Conservation (phyloP, 92 coral and sea anemone genomes). For the Galaxea fascicularis region DNA sequence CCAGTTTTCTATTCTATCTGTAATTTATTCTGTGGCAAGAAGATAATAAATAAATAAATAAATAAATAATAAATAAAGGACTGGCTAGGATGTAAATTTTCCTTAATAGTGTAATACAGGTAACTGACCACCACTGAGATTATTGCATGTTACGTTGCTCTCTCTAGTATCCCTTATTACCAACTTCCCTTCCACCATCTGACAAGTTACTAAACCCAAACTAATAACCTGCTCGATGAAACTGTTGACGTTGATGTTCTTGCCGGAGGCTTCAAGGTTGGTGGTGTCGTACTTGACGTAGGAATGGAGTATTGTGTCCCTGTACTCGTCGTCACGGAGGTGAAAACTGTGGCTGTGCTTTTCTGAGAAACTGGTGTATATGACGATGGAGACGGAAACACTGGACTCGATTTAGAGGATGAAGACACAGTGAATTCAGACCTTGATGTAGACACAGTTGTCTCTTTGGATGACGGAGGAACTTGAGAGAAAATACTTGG, state of each 20-base stretch:
- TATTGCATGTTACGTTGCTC: too few relatives aligned
- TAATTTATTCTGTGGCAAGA: too few relatives aligned
- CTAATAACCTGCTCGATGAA: constrained; percentile 20
- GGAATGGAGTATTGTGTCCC: constrained; percentile 22
- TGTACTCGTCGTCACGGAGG: constrained; percentile 11
- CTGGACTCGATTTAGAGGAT: constrained; percentile 44
- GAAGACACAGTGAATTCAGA: constrained; percentile 28
- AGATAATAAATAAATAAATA: too few relatives aligned
- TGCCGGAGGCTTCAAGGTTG: constrained; percentile 28
- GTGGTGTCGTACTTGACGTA: constrained; percentile 30
- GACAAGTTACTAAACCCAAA: too few relatives aligned
- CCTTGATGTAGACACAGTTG: constrained; percentile 15
- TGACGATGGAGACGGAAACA: constrained; percentile 25
- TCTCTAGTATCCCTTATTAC: too few relatives aligned
- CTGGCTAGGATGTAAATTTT: too few relatives aligned
- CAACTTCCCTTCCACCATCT: too few relatives aligned
- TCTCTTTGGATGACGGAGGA: constrained; percentile 39
- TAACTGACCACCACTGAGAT: too few relatives aligned
- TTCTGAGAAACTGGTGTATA: constrained; percentile 22
- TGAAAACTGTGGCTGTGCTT: constrained; percentile 27
- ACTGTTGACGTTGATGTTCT: neutral
- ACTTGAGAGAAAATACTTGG: constrained; percentile 22
- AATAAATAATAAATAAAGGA: too few relatives aligned
- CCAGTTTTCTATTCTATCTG: too few relatives aligned
- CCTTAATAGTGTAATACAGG: too few relatives aligned